Conservation (phyloP, 2,797 vertebrate genomes). For the Mycteria americana region DNA sequence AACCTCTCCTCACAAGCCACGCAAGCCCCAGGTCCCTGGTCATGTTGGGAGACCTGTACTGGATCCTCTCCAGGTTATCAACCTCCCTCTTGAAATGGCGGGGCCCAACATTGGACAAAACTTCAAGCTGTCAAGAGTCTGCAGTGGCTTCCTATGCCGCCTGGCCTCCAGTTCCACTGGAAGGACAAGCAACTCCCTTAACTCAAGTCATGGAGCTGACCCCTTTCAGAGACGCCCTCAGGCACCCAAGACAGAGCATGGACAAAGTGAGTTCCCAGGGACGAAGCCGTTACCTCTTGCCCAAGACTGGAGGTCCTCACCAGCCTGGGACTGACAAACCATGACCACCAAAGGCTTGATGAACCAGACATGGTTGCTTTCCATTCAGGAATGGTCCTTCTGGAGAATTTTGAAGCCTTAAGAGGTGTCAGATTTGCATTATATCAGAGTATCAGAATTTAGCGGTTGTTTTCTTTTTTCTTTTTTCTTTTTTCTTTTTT, state of each 20-base stretch:
- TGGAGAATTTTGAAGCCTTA: background rate
- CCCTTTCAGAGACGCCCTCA: background rate
- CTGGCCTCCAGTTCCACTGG: background rate
- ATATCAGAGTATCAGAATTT: background rate
- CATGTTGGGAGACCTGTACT: background rate
- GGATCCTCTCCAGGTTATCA: background rate
- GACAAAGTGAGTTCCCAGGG: background rate
- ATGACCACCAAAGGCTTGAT: background rate
- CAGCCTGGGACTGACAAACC: background rate
- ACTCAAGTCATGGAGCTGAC: background rate
- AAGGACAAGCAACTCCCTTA: background rate
- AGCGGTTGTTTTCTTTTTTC: no score
- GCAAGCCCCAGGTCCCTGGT: background rate
- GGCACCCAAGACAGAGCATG: background rate
- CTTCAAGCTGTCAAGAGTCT: background rate
- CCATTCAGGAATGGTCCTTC: background rate
- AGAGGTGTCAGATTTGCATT: background rate
- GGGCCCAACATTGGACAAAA: rapidly evolving
- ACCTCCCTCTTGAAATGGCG: background rate
- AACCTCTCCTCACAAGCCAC: background rate
- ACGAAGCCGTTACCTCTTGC: background rate
- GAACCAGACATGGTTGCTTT: background rate
- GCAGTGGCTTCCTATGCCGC: background rate
- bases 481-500: background rate
- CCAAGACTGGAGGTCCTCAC: background rate